phyloP scores from a whole-genome alignment of 2,113 vertebrate species.

The Pituophis catenifer region DNA sequence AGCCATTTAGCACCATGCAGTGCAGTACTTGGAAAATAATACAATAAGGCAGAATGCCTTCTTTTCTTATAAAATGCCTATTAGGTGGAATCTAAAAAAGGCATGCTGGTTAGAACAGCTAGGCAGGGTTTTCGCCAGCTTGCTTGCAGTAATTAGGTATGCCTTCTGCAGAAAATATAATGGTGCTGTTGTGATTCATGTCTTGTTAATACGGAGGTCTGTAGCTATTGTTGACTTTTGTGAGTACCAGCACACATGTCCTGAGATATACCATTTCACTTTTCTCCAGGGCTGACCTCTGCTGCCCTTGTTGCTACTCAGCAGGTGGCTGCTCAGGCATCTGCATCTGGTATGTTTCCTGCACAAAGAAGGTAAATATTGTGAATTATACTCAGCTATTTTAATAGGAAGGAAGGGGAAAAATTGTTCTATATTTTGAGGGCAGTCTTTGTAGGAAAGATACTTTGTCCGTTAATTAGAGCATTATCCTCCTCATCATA shows the following conservation, averaged over 20 bases:
- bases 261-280: slow-evolving; percentile 50
- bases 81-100: slow-evolving; percentile 40
- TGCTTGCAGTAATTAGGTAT: slow-evolving; percentile 18
- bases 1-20: slow-evolving; percentile 54
- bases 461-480: slow-evolving; percentile 6
- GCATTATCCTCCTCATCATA: not conserved
- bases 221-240: slow-evolving; percentile 33
- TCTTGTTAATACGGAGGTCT: slow-evolving; percentile 14
- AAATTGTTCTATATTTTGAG: not conserved
- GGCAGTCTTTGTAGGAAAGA: slow-evolving; percentile 3
- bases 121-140: not conserved
- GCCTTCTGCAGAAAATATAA: slow-evolving; percentile 18
- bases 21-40: slow-evolving; percentile 48
- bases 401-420: not conserved
- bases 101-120: slow-evolving; percentile 13
- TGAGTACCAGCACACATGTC: slow-evolving; percentile 42
- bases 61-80: slow-evolving; percentile 53
- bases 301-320: slow-evolving; percentile 90
- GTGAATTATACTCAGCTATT: slow-evolving; percentile 3
- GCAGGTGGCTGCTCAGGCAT: slow-evolving; percentile 88
- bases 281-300: slow-evolving; percentile 84
- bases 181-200: not conserved
- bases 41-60: slow-evolving; percentile 39
- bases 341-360: slow-evolving; percentile 87
- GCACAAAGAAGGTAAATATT: slow-evolving; percentile 82